These are phyloP conservation scores for Proteles cristata DNA, from an alignment of 2,113 vertebrate species.

Conservation along the genomic window DNA sequence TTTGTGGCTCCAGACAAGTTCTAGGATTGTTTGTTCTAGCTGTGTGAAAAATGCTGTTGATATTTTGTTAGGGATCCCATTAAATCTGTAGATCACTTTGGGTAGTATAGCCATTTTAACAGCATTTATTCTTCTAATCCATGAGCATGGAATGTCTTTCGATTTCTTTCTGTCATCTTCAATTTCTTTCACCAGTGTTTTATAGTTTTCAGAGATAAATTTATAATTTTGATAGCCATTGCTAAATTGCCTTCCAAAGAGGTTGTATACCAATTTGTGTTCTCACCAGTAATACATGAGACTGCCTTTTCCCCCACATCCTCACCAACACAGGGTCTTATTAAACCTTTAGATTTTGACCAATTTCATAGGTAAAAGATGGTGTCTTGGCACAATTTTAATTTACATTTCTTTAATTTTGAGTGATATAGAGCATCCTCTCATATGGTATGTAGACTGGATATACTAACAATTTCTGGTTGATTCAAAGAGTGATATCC, in stretches of 20 bases:
- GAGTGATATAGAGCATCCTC: constrained; percentile 44
- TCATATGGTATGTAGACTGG: background rate
- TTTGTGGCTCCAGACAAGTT: background rate
- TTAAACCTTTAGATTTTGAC: constrained; percentile 10
- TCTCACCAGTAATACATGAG: background rate
- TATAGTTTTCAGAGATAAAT: background rate
- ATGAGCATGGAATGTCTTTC: background rate
- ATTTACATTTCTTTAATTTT: constrained; percentile 44
- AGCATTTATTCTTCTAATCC: background rate
- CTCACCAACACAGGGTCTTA: constrained; percentile 1
- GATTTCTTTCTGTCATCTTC: background rate
- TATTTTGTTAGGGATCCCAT: background rate
- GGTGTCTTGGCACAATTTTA: constrained; percentile 11
- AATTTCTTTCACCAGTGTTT: background rate
- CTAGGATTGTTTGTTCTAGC: background rate
- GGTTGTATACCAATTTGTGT: background rate
- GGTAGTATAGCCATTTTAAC: background rate
- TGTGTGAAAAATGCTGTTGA: background rate
- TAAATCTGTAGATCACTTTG: background rate
- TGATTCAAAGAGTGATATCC: background rate
- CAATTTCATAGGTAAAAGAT: constrained; percentile 4
- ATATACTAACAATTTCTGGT: background rate
- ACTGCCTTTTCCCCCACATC: background rate
- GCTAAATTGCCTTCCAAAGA: constrained; percentile 42
- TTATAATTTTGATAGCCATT: constrained; percentile 29